Conservation (phyloP, 2,888 invertebrate species). For the Venusia cambrica region DNA sequence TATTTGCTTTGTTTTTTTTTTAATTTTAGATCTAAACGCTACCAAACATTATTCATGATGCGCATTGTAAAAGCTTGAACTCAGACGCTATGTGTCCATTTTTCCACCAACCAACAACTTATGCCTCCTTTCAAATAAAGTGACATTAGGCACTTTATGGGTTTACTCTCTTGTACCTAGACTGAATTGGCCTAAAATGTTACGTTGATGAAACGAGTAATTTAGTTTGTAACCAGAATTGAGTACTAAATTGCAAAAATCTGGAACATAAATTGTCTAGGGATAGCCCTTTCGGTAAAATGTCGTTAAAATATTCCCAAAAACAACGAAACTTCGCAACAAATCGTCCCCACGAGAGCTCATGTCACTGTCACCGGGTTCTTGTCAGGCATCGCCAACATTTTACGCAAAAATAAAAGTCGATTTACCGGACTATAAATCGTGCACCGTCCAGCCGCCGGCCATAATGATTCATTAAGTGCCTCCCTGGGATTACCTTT, state of each 20-base stretch:
- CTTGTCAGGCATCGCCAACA: constrained; percentile 32
- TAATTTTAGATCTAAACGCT: too few species aligned
- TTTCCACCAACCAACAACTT: too few species aligned
- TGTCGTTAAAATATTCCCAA: constrained; percentile 28
- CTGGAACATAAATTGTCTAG: constrained; percentile 19
- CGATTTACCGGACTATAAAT: constrained; percentile 60
- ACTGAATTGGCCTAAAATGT: too few species aligned
- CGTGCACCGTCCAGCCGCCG: constrained; percentile 54
- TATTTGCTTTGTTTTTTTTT: too few species aligned
- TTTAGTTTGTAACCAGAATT: too few species aligned
- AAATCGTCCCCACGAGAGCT: constrained; percentile 30
- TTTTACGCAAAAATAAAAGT: constrained; percentile 38
- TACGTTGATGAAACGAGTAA: too few species aligned
- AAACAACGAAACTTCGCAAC: constrained; percentile 27
- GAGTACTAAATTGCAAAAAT: constrained; percentile 6
- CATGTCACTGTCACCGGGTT: constrained; percentile 27
- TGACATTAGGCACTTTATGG: too few species aligned
- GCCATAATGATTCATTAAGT: constrained; percentile 80
- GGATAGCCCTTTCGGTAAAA: constrained; percentile 21
- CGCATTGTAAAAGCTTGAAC: too few species aligned
- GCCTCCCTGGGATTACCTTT: constrained; percentile 78
- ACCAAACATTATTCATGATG: too few species aligned
- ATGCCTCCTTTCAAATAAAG: too few species aligned
- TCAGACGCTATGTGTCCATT: too few species aligned
- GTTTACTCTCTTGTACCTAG: too few species aligned